phyloP scores from a whole-genome alignment of 2,888 invertebrate species.

The Sphaeridia pumilis region DNA sequence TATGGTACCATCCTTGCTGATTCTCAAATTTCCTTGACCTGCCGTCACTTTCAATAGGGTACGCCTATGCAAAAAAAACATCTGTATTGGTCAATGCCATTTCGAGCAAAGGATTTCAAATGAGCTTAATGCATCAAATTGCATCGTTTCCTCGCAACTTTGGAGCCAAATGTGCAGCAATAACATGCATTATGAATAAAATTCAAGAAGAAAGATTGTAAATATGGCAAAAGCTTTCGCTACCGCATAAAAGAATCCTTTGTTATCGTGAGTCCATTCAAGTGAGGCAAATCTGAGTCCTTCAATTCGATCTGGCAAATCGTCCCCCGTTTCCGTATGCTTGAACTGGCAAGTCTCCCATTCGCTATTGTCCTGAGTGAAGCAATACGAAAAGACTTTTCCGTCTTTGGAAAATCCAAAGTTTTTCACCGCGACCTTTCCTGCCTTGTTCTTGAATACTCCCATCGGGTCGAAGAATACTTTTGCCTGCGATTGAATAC shows the following conservation, averaged over 20 bases:
- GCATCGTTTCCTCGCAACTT: neutral
- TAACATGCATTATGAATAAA: neutral
- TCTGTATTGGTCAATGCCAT: no score
- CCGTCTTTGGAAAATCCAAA: constrained; percentile 11
- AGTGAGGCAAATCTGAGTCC: constrained; percentile 10
- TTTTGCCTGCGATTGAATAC: neutral
- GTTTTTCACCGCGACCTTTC: neutral
- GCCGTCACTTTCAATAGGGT: neutral
- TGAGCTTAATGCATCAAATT: neutral
- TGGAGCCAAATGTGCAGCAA: neutral
- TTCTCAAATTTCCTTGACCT: constrained; percentile 6
- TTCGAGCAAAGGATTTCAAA: neutral
- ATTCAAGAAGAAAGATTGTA: neutral
- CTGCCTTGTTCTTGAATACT: neutral
- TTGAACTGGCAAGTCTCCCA: constrained; percentile 13
- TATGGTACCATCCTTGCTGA: constrained; percentile 10
- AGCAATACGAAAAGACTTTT: constrained; percentile 10
- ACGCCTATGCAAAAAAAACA: constrained; percentile 1
- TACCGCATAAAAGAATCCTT: constrained; percentile 14
- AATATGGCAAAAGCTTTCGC: neutral
- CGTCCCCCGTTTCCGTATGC: constrained; percentile 2
- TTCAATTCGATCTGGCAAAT: constrained; percentile 9
- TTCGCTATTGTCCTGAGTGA: constrained; percentile 4
- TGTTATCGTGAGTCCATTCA: constrained; percentile 12
- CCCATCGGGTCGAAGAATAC: constrained; percentile 10